phyloP scores from a whole-genome alignment of 2,113 vertebrate species.

The Holacanthus passer region DNA sequence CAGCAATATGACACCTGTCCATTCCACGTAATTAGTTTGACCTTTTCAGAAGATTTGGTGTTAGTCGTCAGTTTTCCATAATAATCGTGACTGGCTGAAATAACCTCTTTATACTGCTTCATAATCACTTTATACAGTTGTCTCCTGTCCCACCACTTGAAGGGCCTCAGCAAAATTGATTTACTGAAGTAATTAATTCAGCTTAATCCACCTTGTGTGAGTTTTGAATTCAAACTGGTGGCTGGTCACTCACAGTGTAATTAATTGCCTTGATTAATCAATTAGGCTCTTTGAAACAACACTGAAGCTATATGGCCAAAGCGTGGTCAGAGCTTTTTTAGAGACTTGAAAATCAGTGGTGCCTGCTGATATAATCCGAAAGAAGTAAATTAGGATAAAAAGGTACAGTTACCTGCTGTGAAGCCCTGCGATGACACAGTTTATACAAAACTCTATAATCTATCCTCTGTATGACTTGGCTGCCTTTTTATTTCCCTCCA shows the following conservation, averaged over 20 bases:
- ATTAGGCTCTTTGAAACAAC: conserved; percentile 58
- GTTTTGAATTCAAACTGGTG: conserved; percentile 62
- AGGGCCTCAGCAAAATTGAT: conserved; percentile 71
- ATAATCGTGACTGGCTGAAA: conserved; percentile 69
- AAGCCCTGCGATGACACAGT: conserved; percentile 46
- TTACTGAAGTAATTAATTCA: conserved; percentile 75
- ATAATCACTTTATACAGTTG: conserved; percentile 76
- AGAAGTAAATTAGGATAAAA: conserved; percentile 45
- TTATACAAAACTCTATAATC: conserved; percentile 47
- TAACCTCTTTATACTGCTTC: conserved; percentile 67
- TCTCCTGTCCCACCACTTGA: conserved; percentile 59
- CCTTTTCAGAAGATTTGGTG: conserved; percentile 73
- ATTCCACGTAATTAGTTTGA: conserved; percentile 80
- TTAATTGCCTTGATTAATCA: conserved; percentile 75
- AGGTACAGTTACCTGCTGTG: conserved; percentile 72
- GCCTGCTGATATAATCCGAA: conserved; percentile 12
- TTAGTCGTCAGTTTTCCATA: conserved; percentile 70
- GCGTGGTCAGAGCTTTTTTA: background rate
- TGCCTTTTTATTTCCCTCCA: conserved; percentile 55
- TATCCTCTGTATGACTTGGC: conserved; percentile 41
- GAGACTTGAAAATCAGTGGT: background rate
- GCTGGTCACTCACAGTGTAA: conserved; percentile 55
- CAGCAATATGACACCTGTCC: conserved; percentile 78
- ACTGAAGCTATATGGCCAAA: conserved; percentile 27
- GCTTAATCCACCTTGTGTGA: conserved; percentile 72